phyloP scores from a whole-genome alignment of 2,113 vertebrate genomes.

The Ahaetulla prasina region DNA sequence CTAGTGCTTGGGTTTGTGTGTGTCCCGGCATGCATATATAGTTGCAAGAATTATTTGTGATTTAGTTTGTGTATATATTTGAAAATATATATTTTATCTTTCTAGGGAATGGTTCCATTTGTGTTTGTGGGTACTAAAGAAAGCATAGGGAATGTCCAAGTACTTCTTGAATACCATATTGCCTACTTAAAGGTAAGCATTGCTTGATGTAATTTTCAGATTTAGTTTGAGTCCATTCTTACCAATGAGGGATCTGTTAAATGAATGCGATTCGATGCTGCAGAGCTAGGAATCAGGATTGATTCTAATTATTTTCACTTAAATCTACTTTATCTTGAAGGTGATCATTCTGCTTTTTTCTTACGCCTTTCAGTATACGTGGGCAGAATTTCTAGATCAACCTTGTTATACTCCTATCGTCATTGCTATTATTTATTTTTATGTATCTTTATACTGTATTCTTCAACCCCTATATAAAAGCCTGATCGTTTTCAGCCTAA shows the following conservation, averaged over 20 bases:
- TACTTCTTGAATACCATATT: slow-evolving; percentile 95
- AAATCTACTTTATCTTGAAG: not conserved
- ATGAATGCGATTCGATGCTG: not conserved
- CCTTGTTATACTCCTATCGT: not conserved
- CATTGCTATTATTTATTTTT: not conserved
- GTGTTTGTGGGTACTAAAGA: slow-evolving; percentile 98
- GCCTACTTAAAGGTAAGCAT: slow-evolving; percentile 91
- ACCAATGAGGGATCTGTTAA: not conserved
- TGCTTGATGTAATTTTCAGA: not conserved
- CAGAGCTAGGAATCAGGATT: not conserved
- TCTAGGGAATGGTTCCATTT: slow-evolving; percentile 96
- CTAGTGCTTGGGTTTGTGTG: not conserved
- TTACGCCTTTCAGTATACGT: not conserved
- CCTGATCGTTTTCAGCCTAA: not conserved
- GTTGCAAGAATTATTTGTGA: not conserved
- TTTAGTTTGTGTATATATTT: not conserved
- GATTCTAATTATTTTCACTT: not conserved
- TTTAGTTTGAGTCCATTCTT: not conserved
- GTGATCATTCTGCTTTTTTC: not conserved
- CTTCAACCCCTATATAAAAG: not conserved
- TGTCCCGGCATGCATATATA: not conserved
- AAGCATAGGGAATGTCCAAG: slow-evolving; percentile 93
- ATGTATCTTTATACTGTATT: not conserved
- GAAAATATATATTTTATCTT: slow-evolving; percentile 41
- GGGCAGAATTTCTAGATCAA: not conserved